Conservation (phyloP, 2,888 invertebrate species). For the Imbricaverruca yamaguchii region DNA sequence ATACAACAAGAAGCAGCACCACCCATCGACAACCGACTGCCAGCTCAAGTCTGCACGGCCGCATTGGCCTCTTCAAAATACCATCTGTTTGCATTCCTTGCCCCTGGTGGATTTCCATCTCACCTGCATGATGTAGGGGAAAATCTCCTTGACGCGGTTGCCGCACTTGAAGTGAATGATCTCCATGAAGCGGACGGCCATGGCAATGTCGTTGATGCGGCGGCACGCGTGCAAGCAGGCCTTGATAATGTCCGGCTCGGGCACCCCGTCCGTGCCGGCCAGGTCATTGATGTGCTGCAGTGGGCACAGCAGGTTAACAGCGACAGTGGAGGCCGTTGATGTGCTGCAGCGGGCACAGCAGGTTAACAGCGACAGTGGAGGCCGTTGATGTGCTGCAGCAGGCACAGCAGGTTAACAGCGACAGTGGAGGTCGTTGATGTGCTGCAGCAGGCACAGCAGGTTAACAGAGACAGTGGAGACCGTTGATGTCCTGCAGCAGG, state of each 20-base stretch:
- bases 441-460: not conserved
- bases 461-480: not conserved
- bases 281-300: constrained; percentile 73
- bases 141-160: constrained; percentile 58
- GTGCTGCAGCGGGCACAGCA: not conserved
- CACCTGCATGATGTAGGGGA: constrained; percentile 67
- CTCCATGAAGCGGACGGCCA: constrained; percentile 88
- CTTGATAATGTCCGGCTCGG: constrained; percentile 80
- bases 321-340: not conserved
- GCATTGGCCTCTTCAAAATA: too few relatives aligned
- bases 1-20: too few relatives aligned
- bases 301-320: not conserved
- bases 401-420: not conserved
- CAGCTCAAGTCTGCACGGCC: too few relatives aligned
- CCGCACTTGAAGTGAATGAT: constrained; percentile 85
- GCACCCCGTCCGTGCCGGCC: constrained; percentile 81
- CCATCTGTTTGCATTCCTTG: too few relatives aligned
- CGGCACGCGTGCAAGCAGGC: constrained; percentile 86
- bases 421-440: not conserved
- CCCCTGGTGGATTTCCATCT: not conserved
- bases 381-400: not conserved
- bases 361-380: not conserved
- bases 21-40: too few relatives aligned
- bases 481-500: not conserved
- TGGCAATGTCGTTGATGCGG: constrained; percentile 84